phyloP scores from a whole-genome alignment of 2,888 invertebrate species.

The Tachina lurida region DNA sequence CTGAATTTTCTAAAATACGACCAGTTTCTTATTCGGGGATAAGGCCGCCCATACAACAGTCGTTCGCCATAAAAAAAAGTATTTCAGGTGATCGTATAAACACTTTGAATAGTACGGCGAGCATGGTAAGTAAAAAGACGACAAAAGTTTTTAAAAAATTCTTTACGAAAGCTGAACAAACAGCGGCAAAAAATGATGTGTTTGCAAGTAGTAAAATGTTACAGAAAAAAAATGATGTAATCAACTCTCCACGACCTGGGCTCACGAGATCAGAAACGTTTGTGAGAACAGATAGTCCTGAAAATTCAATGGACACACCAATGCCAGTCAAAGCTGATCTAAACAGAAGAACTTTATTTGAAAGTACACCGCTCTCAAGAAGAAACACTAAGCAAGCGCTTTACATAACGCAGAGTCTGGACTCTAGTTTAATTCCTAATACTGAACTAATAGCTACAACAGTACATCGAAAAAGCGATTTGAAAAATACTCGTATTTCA shows the following conservation, averaged over 20 bases:
- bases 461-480: constrained; percentile 54
- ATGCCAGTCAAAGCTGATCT: constrained; percentile 40
- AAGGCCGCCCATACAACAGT: constrained; percentile 66
- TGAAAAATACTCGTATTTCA: constrained; percentile 53
- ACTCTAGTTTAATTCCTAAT: constrained; percentile 51
- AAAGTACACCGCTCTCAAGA: constrained; percentile 71
- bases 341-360: constrained; percentile 59
- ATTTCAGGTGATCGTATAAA: constrained; percentile 75
- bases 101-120: constrained; percentile 78
- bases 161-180: constrained; percentile 76
- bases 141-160: constrained; percentile 79
- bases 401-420: constrained; percentile 73
- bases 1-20: constrained; percentile 67
- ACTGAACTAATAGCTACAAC: constrained; percentile 1
- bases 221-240: constrained; percentile 57
- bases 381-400: constrained; percentile 56
- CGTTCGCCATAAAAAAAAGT: constrained; percentile 71
- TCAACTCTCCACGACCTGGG: constrained; percentile 71
- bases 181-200: constrained; percentile 26
- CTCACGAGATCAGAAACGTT: constrained; percentile 81
- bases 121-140: constrained; percentile 78
- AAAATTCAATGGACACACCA: constrained; percentile 71
- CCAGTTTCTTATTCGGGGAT: constrained; percentile 75
- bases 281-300: constrained; percentile 77
- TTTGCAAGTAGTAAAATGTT: neutral